phyloP scores from a whole-genome alignment of 2,888 invertebrate species.

The Chymomyza caudatula region DNA sequence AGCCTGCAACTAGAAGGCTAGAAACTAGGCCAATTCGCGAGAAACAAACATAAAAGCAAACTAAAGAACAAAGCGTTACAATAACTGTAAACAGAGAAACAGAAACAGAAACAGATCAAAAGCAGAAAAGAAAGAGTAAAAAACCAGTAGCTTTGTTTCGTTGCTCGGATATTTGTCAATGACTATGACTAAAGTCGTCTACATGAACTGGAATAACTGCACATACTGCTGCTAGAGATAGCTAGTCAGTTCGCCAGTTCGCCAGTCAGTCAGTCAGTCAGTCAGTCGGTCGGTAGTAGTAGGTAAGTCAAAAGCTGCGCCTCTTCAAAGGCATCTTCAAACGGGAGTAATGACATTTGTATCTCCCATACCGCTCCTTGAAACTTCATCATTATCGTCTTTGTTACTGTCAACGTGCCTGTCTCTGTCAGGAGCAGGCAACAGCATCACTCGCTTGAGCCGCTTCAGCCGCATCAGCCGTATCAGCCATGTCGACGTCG shows the following conservation, averaged over 20 bases:
- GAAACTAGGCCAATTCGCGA: conserved; percentile 65
- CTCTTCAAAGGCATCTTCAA: conserved; percentile 56
- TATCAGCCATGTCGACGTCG: conserved; percentile 14
- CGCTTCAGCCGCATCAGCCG: too few relatives aligned
- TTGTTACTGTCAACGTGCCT: conserved; percentile 63
- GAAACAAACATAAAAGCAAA: conserved; percentile 38
- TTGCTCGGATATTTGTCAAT: conserved; percentile 47
- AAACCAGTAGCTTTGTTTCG: conserved; percentile 40
- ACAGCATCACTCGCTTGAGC: too few relatives aligned
- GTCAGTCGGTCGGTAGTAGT: neutral
- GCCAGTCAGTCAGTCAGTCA: too few relatives aligned
- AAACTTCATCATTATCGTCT: conserved; percentile 32
- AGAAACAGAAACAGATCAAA: conserved; percentile 7
- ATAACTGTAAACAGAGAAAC: conserved; percentile 8
- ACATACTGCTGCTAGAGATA: neutral
- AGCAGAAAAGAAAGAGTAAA: conserved; percentile 33
- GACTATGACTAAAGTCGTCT: conserved; percentile 34
- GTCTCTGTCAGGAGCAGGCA: conserved; percentile 44
- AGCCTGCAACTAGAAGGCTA: conserved; percentile 32
- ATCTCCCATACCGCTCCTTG: conserved; percentile 24
- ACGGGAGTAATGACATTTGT: conserved; percentile 71
- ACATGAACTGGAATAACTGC: neutral
- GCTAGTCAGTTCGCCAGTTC: too few relatives aligned
- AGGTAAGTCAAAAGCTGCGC: conserved; percentile 39
- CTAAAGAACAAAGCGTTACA: conserved; percentile 26